A percentile compares a stretch with the other conserved stretches of the same genome.
phyloP scores from a whole-genome alignment of 1,140 invertebrate genomes.

The Doryteuthis pealeii region DNA sequence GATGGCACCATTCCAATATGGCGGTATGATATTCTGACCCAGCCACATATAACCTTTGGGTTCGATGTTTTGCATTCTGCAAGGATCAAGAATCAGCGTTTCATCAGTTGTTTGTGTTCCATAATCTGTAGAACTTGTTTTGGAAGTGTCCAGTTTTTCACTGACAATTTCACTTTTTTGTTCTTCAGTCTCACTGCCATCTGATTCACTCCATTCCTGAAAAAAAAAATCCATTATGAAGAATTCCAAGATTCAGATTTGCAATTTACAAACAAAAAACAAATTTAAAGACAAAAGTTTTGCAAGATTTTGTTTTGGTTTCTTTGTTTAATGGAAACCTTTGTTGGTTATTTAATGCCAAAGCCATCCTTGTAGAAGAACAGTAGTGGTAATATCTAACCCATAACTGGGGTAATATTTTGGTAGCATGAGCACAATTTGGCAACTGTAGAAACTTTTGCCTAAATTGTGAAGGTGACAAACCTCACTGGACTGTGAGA shows the following conservation, averaged over 20 bases:
- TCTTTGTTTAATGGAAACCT: no score
- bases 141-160: background rate
- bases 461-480: no score
- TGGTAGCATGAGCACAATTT: no score
- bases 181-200: constrained; percentile 21
- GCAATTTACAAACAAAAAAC: background rate
- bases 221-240: background rate
- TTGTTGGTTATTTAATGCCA: no score
- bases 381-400: no score
- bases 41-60: constrained; percentile 33
- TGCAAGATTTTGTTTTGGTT: no score
- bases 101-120: no score
- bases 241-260: no score
- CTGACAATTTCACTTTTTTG: background rate
- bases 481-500: no score
- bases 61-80: background rate
- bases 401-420: no score
- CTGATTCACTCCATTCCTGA: constrained; percentile 28
- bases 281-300: background rate
- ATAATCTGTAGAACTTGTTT: background rate
- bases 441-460: no score
- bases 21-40: constrained; percentile 32
- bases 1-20: constrained; percentile 43
- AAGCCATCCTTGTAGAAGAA: no score
- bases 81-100: background rate